phyloP scores from a whole-genome alignment of 2,888 invertebrate species.

The Microdon myrmicae region DNA sequence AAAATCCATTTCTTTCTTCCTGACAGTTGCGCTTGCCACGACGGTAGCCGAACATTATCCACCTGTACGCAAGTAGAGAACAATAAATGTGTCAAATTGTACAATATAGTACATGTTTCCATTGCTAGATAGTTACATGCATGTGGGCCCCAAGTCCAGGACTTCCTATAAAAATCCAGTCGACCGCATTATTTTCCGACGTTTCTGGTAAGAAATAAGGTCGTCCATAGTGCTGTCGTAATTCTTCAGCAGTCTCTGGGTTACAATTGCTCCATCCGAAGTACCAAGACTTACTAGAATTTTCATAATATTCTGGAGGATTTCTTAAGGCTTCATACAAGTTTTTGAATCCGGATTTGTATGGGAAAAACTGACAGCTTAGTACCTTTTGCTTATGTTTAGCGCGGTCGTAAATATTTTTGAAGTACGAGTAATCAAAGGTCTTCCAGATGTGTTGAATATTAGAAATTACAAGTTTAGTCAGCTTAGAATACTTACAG shows the following conservation, averaged over 20 bases:
- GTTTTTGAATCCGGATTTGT: conserved; percentile 84
- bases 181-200: conserved; percentile 89
- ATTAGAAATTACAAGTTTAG: background rate
- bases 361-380: conserved; percentile 94
- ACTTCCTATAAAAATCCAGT: conserved; percentile 98
- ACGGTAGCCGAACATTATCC: conserved; percentile 91
- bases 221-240: conserved; percentile 81
- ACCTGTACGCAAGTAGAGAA: conserved; percentile 71
- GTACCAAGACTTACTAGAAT: conserved; percentile 70
- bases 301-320: conserved; percentile 71
- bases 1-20: conserved; percentile 90
- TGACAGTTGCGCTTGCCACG: conserved; percentile 96
- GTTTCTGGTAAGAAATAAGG: conserved; percentile 90
- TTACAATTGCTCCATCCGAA: conserved; percentile 94
- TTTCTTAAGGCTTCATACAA: conserved; percentile 86
- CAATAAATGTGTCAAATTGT: background rate
- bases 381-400: conserved; percentile 69
- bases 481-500: conserved; percentile 61
- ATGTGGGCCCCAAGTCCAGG: conserved; percentile 94
- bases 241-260: conserved; percentile 78
- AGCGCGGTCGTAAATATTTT: conserved; percentile 75
- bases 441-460: conserved; percentile 62
- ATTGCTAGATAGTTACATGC: conserved; percentile 77
- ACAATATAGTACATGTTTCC: conserved; percentile 1
- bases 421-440: conserved; percentile 87